These are phyloP conservation scores for Pipistrellus kuhlii DNA, from an alignment of 2,797 vertebrate species.

Conservation along the genomic window DNA sequence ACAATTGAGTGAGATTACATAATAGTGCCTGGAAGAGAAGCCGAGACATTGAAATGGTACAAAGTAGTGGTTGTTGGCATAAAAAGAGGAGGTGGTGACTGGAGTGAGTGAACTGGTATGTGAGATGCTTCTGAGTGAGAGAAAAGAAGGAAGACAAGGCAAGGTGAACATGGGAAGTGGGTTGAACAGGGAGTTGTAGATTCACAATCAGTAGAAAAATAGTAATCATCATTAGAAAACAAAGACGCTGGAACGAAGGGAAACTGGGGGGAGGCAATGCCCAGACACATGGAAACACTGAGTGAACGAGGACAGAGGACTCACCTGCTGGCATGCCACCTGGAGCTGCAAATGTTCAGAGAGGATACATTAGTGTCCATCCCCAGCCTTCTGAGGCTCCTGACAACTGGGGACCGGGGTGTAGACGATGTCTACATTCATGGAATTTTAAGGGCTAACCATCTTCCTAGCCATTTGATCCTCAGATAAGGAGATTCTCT, in stretches of 20 bases:
- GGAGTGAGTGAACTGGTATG: not conserved
- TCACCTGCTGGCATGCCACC: slow-evolving; percentile 44
- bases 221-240: not conserved
- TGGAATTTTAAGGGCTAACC: not conserved
- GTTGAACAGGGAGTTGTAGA: not conserved
- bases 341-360: slow-evolving; percentile 74
- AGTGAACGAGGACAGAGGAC: not conserved
- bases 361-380: slow-evolving; percentile 34
- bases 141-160: not conserved
- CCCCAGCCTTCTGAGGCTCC: not conserved
- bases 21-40: not conserved
- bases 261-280: not conserved
- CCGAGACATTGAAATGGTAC: not conserved
- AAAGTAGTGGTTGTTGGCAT: not conserved
- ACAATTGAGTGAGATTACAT: not conserved
- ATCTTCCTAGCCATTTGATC: not conserved
- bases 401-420: not conserved
- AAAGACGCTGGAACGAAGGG: not conserved
- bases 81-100: not conserved
- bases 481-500: not conserved
- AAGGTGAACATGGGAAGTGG: not conserved
- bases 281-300: not conserved
- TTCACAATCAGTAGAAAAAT: not conserved
- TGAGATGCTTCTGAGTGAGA: not conserved
- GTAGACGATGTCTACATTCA: not conserved